Percentiles rank a stretch among this genome's conserved stretches.
These are phyloP conservation scores for Plectropomus leopardus DNA, from an alignment of 2,113 vertebrate species.

Conservation along the genomic window DNA sequence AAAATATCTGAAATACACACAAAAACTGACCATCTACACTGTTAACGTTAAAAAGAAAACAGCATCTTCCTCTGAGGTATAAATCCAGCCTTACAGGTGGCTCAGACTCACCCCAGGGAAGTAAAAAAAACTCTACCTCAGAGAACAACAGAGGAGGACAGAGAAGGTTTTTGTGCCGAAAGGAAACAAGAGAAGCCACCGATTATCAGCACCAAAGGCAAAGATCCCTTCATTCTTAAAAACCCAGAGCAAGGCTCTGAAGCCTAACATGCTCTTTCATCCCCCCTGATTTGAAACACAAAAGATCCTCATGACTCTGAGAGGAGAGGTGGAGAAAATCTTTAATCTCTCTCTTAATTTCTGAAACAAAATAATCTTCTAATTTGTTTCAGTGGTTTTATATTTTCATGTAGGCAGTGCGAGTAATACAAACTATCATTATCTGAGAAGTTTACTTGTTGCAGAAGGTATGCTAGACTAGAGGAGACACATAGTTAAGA, in stretches of 20 bases:
- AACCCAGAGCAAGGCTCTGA: conserved; percentile 59
- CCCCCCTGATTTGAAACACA: conserved; percentile 74
- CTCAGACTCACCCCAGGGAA: conserved; percentile 59
- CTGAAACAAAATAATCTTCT: background rate
- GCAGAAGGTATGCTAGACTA: no score
- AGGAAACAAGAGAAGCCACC: conserved; percentile 76
- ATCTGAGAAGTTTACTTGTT: no score
- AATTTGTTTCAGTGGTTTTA: background rate
- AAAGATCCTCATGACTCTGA: conserved; percentile 64
- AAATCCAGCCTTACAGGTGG: conserved; percentile 59
- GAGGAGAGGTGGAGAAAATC: conserved; percentile 32
- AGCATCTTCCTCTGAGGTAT: conserved; percentile 21
- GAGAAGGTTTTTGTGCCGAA: conserved; percentile 76
- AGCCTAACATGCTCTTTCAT: conserved; percentile 65
- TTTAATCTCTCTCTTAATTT: conserved; percentile 34
- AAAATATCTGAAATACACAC: background rate
- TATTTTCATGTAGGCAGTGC: background rate
- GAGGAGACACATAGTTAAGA: no score
- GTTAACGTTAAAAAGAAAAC: conserved; percentile 30
- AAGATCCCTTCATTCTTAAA: conserved; percentile 74
- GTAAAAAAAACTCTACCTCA: conserved; percentile 57
- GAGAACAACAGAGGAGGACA: conserved; percentile 64
- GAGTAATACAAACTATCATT: no score
- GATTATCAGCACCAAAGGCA: conserved; percentile 79
- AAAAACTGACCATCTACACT: background rate